Conservation (phyloP, 1,140 invertebrate species). For the Coboldia fuscipes region DNA sequence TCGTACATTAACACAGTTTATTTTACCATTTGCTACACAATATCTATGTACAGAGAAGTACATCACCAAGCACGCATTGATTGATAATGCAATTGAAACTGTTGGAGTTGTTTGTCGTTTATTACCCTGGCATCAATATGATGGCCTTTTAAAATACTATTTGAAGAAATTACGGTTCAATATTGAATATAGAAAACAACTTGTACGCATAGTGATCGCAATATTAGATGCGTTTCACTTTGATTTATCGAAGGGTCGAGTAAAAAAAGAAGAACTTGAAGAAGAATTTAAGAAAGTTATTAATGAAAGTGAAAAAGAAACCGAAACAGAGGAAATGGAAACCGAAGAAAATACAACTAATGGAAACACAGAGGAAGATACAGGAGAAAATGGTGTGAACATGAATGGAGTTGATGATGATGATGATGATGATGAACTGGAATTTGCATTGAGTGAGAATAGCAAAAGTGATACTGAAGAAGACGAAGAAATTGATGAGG, state of each 20-base stretch:
- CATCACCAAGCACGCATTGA: conserved; percentile 47
- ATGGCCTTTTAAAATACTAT: conserved; percentile 57
- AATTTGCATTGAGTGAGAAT: conserved; percentile 9
- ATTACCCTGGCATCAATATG: conserved; percentile 73
- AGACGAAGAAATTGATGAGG: conserved; percentile 14
- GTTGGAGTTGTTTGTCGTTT: conserved; percentile 50
- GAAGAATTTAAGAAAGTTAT: conserved; percentile 9
- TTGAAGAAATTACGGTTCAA: conserved; percentile 46
- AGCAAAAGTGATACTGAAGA: conserved; percentile 11
- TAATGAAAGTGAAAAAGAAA: conserved; percentile 8
- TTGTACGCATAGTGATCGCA: conserved; percentile 55
- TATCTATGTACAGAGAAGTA: conserved; percentile 64
- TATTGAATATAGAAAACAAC: conserved; percentile 57
- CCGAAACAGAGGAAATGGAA: conserved; percentile 11
- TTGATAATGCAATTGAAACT: conserved; percentile 65
- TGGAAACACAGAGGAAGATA: conserved; percentile 17
- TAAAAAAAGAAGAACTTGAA: conserved; percentile 4
- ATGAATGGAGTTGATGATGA: conserved; percentile 5
- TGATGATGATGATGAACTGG: conserved; percentile 6
- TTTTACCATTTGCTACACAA: conserved; percentile 59
- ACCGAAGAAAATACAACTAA: conserved; percentile 14
- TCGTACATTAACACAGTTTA: conserved; percentile 56
- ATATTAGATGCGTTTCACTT: conserved; percentile 88
- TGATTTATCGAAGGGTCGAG: conserved; percentile 47
- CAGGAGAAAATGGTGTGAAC: conserved; percentile 3